phyloP scores from a whole-genome alignment of 2,888 invertebrate genomes.

The Fragum whitleyi region DNA sequence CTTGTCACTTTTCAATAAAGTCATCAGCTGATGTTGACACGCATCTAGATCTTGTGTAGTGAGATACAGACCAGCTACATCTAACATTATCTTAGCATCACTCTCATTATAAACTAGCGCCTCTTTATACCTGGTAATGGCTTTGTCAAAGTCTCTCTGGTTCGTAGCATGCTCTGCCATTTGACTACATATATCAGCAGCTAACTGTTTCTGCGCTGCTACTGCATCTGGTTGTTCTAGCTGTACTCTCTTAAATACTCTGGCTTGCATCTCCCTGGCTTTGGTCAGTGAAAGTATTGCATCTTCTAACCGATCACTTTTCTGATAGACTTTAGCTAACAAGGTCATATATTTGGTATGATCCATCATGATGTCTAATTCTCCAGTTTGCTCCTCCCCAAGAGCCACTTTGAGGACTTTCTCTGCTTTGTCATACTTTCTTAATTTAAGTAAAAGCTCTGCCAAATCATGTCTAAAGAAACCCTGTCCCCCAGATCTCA shows the following conservation, averaged over 20 bases:
- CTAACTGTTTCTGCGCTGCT: conserved; percentile 86
- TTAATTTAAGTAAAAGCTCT: conserved; percentile 93
- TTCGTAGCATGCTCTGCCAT: conserved; percentile 90
- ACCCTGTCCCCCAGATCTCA: conserved; percentile 87
- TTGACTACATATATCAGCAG: conserved; percentile 89
- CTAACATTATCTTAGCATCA: conserved; percentile 88
- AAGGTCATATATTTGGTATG: conserved; percentile 90
- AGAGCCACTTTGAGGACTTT: conserved; percentile 91
- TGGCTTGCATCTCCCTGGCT: conserved; percentile 88
- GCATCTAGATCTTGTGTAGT: conserved; percentile 91
- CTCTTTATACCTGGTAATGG: conserved; percentile 93
- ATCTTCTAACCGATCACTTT: conserved; percentile 87
- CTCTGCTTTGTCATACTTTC: conserved; percentile 95
- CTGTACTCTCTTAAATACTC: conserved; percentile 90
- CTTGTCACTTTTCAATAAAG: conserved; percentile 92
- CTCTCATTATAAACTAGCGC: conserved; percentile 92
- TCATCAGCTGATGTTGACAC: conserved; percentile 94
- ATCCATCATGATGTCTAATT: conserved; percentile 83
- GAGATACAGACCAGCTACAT: conserved; percentile 85
- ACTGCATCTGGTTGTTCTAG: conserved; percentile 88
- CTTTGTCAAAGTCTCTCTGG: conserved; percentile 90
- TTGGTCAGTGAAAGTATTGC: conserved; percentile 90
- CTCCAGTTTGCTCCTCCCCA: conserved; percentile 86
- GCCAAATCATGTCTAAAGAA: conserved; percentile 91
- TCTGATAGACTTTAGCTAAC: conserved; percentile 88